These are phyloP conservation scores for Allacma fusca DNA, from an alignment of 2,888 invertebrate species.

Conservation along the genomic window DNA sequence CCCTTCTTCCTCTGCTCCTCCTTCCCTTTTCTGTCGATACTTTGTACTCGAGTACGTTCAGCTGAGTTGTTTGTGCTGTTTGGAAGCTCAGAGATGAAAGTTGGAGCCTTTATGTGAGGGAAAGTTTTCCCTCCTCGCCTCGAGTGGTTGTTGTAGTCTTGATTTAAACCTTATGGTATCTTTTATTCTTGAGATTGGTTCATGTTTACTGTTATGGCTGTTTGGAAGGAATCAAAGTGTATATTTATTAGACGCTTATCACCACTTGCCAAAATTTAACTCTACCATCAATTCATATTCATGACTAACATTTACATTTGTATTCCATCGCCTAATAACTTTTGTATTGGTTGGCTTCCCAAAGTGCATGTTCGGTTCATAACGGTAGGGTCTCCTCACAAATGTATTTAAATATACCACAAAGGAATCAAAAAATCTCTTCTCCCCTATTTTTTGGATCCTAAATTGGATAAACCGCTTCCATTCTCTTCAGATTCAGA, in stretches of 20 bases:
- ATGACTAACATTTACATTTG: slow-evolving; percentile 2
- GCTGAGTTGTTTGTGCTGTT: too few relatives aligned
- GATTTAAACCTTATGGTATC: slow-evolving; percentile 9
- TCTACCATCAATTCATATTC: slow-evolving; percentile 13
- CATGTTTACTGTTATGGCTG: slow-evolving; percentile 17
- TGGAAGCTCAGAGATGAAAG: neutral
- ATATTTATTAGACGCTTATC: slow-evolving; percentile 21
- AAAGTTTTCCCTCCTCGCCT: slow-evolving; percentile 4
- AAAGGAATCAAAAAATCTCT: too few relatives aligned
- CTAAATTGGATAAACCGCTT: too few relatives aligned
- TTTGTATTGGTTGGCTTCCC: too few relatives aligned
- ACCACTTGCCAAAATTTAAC: slow-evolving; percentile 18
- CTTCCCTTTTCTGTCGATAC: too few relatives aligned
- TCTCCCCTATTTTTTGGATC: too few relatives aligned
- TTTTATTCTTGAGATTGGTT: slow-evolving; percentile 6
- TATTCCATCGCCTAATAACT: neutral
- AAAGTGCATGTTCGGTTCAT: too few relatives aligned
- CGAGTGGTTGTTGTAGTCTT: slow-evolving; percentile 12
- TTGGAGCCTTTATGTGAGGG: neutral
- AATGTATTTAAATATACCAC: too few relatives aligned
- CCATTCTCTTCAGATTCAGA: too few relatives aligned
- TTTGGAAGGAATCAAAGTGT: slow-evolving; percentile 10
- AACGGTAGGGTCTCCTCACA: too few relatives aligned
- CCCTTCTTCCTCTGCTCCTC: too few relatives aligned
- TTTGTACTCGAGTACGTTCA: too few relatives aligned